phyloP scores from a whole-genome alignment of 2,797 vertebrate genomes.

The Bradypus variegatus region DNA sequence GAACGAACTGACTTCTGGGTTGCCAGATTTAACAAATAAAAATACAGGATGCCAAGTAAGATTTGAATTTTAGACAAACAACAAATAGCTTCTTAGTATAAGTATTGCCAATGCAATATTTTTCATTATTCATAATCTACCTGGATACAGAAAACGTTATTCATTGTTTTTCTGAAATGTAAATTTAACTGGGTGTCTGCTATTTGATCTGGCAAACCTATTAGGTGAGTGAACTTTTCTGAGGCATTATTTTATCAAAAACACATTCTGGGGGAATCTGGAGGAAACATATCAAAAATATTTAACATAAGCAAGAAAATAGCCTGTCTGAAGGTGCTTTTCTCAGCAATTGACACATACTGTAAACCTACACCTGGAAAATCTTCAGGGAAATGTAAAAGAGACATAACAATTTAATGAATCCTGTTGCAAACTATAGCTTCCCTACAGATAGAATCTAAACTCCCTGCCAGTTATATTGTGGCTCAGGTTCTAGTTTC shows the following conservation, averaged over 20 bases:
- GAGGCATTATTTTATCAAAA: slow-evolving; percentile 30
- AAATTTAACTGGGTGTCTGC: not conserved
- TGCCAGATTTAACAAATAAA: not conserved
- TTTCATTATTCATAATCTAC: not conserved
- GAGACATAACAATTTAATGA: not conserved
- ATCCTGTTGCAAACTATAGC: not conserved
- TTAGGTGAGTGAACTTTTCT: not conserved
- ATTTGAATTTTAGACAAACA: not conserved
- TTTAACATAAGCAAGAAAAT: slow-evolving; percentile 31
- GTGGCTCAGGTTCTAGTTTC: not conserved
- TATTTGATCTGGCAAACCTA: not conserved
- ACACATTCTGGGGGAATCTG: not conserved
- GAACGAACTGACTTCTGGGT: not conserved
- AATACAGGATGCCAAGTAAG: not conserved
- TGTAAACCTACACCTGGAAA: not conserved
- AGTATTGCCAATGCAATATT: rapidly evolving
- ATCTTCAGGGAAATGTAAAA: not conserved
- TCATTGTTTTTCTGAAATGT: not conserved
- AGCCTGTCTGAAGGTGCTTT: not conserved
- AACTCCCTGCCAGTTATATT: not conserved
- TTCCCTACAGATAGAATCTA: not conserved
- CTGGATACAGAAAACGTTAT: not conserved
- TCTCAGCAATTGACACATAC: not conserved
- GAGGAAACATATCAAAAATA: slow-evolving; percentile 28
- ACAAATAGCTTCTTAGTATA: not conserved